These are phyloP conservation scores for Trachelus tabidus DNA, from an alignment of 2,888 invertebrate species.

Conservation along the genomic window DNA sequence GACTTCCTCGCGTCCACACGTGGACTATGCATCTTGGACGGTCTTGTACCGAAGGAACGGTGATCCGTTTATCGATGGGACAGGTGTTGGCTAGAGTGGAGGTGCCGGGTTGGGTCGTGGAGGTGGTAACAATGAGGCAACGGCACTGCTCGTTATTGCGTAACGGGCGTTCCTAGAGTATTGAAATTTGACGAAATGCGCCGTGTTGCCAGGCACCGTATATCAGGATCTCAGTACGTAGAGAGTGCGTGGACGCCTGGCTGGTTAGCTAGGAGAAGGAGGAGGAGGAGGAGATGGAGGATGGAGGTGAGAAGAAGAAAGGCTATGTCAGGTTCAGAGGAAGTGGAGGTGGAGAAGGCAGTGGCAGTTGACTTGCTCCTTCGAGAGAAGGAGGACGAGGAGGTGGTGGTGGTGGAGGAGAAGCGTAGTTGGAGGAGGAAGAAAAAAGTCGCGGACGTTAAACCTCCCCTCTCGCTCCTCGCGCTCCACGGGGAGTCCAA, in stretches of 20 bases:
- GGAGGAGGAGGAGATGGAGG: no score
- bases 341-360: background rate
- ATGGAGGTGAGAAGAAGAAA: background rate
- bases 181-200: conserved; percentile 8
- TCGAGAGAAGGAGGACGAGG: background rate
- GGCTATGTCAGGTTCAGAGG: background rate
- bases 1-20: no score
- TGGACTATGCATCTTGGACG: background rate
- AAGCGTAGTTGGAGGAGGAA: conserved; percentile 14
- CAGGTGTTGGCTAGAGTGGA: background rate
- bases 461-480: background rate
- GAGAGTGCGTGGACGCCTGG: background rate
- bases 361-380: background rate
- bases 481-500: background rate
- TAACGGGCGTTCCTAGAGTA: background rate
- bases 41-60: background rate
- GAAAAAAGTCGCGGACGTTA: conserved; percentile 10
- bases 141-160: background rate
- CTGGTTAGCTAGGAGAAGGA: background rate
- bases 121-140: background rate
- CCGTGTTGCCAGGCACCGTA: conserved; percentile 5
- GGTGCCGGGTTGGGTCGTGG: background rate
- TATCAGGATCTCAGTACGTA: background rate
- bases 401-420: background rate
- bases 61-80: background rate